phyloP scores from a whole-genome alignment of 2,888 invertebrate genomes.

The Sinelater perroti region DNA sequence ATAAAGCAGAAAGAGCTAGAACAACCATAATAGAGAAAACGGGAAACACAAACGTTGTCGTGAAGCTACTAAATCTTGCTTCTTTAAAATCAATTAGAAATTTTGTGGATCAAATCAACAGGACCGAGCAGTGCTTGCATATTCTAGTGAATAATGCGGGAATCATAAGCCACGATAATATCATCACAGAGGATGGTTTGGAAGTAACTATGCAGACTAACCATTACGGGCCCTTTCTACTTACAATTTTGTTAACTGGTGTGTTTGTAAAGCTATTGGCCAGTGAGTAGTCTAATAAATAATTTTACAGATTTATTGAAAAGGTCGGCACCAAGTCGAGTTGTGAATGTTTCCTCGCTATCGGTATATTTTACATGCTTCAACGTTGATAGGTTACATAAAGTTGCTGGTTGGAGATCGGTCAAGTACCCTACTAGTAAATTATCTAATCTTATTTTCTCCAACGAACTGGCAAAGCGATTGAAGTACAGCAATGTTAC shows the following conservation, averaged over 20 bases:
- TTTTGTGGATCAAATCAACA: slow-evolving; percentile 68
- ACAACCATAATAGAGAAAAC: slow-evolving; percentile 49
- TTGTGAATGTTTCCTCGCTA: slow-evolving; percentile 40
- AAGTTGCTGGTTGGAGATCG: too few relatives aligned
- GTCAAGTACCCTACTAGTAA: too few relatives aligned
- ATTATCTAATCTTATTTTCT: too few relatives aligned
- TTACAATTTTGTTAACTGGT: slow-evolving; percentile 71
- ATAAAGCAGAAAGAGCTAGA: slow-evolving; percentile 32
- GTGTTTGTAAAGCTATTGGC: too few relatives aligned
- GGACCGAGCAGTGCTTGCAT: slow-evolving; percentile 65
- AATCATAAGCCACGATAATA: slow-evolving; percentile 60
- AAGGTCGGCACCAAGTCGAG: slow-evolving; percentile 52
- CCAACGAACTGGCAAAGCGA: too few relatives aligned
- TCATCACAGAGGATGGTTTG: slow-evolving; percentile 68
- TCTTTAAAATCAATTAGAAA: slow-evolving; percentile 65
- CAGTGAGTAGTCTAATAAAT: not conserved
- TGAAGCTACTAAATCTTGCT: slow-evolving; percentile 63
- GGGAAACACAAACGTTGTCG: slow-evolving; percentile 52
- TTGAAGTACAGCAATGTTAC: too few relatives aligned
- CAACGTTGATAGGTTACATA: too few relatives aligned
- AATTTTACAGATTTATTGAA: slow-evolving; percentile 52
- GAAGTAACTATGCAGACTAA: slow-evolving; percentile 63
- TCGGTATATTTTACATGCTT: too few relatives aligned
- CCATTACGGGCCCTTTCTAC: slow-evolving; percentile 58
- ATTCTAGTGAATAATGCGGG: slow-evolving; percentile 74